phyloP scores from a whole-genome alignment of 64 coral and sea anemone species.

The Dendrophyllia cribrosa region DNA sequence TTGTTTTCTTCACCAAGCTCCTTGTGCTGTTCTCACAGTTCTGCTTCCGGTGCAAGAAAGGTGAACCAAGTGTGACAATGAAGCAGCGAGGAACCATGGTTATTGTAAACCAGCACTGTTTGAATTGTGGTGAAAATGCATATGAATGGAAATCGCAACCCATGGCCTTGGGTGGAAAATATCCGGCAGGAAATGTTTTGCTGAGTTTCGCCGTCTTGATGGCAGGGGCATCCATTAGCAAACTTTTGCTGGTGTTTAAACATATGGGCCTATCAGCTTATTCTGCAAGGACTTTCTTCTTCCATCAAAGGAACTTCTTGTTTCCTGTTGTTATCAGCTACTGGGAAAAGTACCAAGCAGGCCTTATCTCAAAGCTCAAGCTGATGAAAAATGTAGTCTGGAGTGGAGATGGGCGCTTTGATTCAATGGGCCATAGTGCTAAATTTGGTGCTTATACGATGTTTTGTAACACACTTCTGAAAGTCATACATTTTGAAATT shows the following conservation, averaged over 20 bases:
- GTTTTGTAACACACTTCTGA: slow-evolving; percentile 3
- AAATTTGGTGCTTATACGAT: slow-evolving; percentile 51
- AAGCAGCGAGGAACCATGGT: slow-evolving; percentile 52
- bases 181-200: slow-evolving; percentile 33
- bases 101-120: slow-evolving; percentile 34
- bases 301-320: slow-evolving; percentile 23
- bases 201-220: slow-evolving; percentile 52
- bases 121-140: not conserved
- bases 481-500: slow-evolving; percentile 48
- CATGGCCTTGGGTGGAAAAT: not conserved
- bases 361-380: slow-evolving; percentile 23
- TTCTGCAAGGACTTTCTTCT: slow-evolving; percentile 11
- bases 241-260: slow-evolving; percentile 43
- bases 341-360: not conserved
- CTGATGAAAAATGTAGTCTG: slow-evolving; percentile 34
- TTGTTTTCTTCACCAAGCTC: slow-evolving; percentile 60
- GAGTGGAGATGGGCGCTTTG: slow-evolving; percentile 62
- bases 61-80: not conserved
- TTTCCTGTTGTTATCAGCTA: slow-evolving; percentile 48
- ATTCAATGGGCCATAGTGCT: slow-evolving; percentile 50
- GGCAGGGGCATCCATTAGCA: slow-evolving; percentile 53
- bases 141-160: slow-evolving; percentile 34
- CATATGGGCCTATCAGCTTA: slow-evolving; percentile 32
- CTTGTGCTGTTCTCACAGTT: slow-evolving; percentile 27
- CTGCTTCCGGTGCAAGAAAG: slow-evolving; percentile 56